Evolutionary conservation across 2,113 vertebrate genomes (phyloP), one percentile per base, ranked within the genome.

Genomic region (Anser brachyrhynchus): DNA sequence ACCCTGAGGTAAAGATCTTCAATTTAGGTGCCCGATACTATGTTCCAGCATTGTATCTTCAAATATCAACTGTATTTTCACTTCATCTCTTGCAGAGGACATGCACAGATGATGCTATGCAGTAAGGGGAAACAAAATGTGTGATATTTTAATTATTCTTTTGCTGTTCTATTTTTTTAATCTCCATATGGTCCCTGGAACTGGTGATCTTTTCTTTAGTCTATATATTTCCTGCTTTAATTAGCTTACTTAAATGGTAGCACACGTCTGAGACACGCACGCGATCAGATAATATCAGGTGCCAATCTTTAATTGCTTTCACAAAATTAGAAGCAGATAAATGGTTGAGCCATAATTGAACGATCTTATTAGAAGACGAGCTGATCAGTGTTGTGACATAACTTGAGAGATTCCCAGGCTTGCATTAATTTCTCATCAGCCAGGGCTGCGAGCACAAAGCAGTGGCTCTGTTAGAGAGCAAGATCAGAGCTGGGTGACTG

Each of bases 41-140:
- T 66, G 28, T 90, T 26, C 31, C 39, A 82, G 21, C 6, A 78
- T 65, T 81, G 75, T 64, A n/a, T 73, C 70, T 85, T 93, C 80
- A 90, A 93, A 95, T 89, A 95, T 35, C 83, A 84, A 82, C 23
- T 5, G 28, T 82, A 89, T 78, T 93, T 92, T 94, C 61, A 46
- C 55, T 70, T 22, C 33, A 61, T 21, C 22, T 77, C 33, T 92
- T 57, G 59, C 65, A 67, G 10, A 59, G 57, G 37, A 41, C 81
- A 51, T 3, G 2, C n/a, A 86, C 0, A 0, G 46, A 52, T 37
- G 46, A 77, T 66, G 52, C 37, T 85, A 74, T 33, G 69, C 10
- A 49, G 43, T n/a, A 86, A 91, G 19, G 16, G 73, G 49, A 83
- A 81, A 88, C 41, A 70, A 93, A 96, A 95, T 37, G 61, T 75